These are phyloP conservation scores for Micoletzkya japonica DNA, from an alignment of 2,888 invertebrate species.

Conservation along the genomic window DNA sequence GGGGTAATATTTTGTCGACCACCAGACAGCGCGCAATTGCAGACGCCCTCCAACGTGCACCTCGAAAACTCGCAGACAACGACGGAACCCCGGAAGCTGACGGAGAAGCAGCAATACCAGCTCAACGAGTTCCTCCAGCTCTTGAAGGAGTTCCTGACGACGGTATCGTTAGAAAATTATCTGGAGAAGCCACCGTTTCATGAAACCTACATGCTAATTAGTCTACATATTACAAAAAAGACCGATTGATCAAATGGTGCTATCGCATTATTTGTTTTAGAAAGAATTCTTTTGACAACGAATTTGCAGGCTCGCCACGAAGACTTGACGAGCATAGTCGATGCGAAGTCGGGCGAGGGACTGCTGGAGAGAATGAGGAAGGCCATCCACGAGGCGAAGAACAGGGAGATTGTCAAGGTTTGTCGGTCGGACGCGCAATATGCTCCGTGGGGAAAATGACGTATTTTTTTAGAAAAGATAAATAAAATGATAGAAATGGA, in stretches of 20 bases:
- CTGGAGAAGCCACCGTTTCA: too few species aligned
- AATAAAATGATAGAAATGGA: too few species aligned
- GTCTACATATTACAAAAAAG: neutral
- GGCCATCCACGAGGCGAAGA: neutral
- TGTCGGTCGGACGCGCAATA: too few species aligned
- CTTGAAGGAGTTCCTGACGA: slow-evolving; percentile 1
- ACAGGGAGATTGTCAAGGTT: slow-evolving; percentile 7
- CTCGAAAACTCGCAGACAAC: neutral
- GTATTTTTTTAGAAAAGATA: too few species aligned
- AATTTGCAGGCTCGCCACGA: slow-evolving; percentile 19
- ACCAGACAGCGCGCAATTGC: too few species aligned
- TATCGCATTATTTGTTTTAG: neutral
- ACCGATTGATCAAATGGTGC: neutral
- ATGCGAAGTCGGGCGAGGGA: neutral
- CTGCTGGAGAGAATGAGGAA: slow-evolving; percentile 21
- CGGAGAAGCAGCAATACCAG: slow-evolving; percentile 7
- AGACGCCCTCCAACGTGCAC: too few species aligned
- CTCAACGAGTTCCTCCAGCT: slow-evolving; percentile 2
- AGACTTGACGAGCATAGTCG: neutral
- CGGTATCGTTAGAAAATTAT: neutral
- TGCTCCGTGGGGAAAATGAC: too few species aligned
- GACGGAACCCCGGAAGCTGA: slow-evolving; percentile 3
- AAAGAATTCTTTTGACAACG: neutral
- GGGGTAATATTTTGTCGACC: too few species aligned
- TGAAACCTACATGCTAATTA: neutral